Percentiles rank a stretch among this genome's conserved stretches.
These are phyloP conservation scores for Diuraphis noxia DNA, from an alignment of 1,140 invertebrate genomes.

Conservation along the genomic window DNA sequence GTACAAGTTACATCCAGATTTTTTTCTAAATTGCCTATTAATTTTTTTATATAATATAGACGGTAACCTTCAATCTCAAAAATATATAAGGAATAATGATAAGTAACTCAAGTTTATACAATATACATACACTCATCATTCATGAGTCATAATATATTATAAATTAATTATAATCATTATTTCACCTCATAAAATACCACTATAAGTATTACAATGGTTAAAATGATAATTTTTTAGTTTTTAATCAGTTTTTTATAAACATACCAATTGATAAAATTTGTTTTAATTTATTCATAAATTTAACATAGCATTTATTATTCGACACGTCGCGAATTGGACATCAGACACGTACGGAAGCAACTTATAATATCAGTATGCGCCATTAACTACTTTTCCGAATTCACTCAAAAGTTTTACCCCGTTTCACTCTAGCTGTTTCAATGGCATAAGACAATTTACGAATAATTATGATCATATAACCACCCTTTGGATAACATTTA, in stretches of 20 bases:
- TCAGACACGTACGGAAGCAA: not conserved
- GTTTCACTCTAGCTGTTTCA: too few relatives aligned
- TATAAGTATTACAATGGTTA: not conserved
- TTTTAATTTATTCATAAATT: not conserved
- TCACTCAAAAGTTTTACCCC: too few relatives aligned
- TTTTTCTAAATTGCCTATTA: too few relatives aligned
- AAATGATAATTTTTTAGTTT: not conserved
- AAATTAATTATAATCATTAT: not conserved
- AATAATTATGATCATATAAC: too few relatives aligned
- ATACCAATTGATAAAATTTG: not conserved
- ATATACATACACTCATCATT: not conserved
- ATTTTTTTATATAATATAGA: too few relatives aligned
- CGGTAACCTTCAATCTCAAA: too few relatives aligned
- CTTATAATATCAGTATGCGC: not conserved
- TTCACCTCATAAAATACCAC: not conserved
- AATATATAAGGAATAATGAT: not conserved
- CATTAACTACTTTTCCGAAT: too few relatives aligned
- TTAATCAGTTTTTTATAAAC: not conserved
- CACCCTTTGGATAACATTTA: too few relatives aligned
- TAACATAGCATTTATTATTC: too few relatives aligned
- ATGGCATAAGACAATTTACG: too few relatives aligned
- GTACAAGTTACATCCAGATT: too few relatives aligned
- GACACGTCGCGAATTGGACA: not conserved
- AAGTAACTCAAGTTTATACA: not conserved
- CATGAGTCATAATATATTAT: not conserved